These are phyloP conservation scores for Trissoscelio sp. DNA, from an alignment of 2,888 invertebrate species.

Conservation along the genomic window DNA sequence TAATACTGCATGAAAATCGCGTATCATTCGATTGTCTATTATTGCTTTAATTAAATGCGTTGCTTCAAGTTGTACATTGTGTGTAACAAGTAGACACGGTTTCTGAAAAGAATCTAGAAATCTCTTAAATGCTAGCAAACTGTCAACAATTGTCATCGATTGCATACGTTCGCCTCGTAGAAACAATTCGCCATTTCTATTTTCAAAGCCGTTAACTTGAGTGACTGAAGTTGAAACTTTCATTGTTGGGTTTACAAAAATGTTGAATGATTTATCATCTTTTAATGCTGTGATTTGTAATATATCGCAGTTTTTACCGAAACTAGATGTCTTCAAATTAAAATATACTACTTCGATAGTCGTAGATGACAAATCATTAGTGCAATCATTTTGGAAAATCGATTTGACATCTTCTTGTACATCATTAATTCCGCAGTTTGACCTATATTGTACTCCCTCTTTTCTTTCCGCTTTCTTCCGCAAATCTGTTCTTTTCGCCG, in stretches of 20 bases:
- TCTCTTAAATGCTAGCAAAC: constrained; percentile 11
- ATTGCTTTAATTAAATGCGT: constrained; percentile 20
- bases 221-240: constrained; percentile 21
- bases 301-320: constrained; percentile 10
- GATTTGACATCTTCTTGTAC: no score
- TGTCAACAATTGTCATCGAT: constrained; percentile 35
- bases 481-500: no score
- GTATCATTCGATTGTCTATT: neutral
- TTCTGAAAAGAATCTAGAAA: constrained; percentile 23
- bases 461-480: neutral
- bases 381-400: neutral
- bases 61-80: constrained; percentile 29
- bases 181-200: constrained; percentile 39
- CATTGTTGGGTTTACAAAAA: constrained; percentile 44
- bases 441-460: neutral
- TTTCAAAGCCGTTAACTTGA: constrained; percentile 28
- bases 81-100: constrained; percentile 36
- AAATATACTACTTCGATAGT: neutral
- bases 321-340: constrained; percentile 9
- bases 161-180: constrained; percentile 27
- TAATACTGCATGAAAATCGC: constrained; percentile 10
- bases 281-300: constrained; percentile 20
- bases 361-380: neutral
- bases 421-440: neutral
- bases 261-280: neutral